These are phyloP conservation scores for Cathartes aura DNA, from an alignment of 2,113 vertebrate genomes.

Conservation along the genomic window DNA sequence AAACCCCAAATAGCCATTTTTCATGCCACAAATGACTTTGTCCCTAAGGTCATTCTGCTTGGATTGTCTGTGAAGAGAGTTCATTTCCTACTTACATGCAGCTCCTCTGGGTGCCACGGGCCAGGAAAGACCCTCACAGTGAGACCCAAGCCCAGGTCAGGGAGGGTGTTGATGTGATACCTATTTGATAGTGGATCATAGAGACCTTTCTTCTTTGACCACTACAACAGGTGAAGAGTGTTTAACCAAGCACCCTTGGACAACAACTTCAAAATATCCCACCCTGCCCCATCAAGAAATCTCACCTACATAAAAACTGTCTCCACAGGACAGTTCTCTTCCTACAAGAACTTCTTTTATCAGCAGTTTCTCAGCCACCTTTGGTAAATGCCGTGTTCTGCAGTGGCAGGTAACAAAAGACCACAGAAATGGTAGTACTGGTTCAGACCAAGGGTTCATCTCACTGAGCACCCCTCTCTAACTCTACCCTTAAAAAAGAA, in stretches of 20 bases:
- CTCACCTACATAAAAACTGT: background rate
- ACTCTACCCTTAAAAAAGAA: background rate
- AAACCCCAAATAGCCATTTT: background rate
- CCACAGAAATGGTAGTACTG: background rate
- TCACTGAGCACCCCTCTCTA: background rate
- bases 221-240: background rate
- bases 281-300: background rate
- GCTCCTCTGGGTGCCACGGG: rapidly evolving
- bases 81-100: background rate
- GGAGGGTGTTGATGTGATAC: background rate
- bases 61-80: background rate
- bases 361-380: background rate
- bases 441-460: background rate
- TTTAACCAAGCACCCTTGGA: background rate
- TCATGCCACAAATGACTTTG: background rate
- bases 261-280: background rate
- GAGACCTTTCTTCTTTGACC: background rate
- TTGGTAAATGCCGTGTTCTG: background rate
- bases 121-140: background rate
- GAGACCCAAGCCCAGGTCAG: background rate
- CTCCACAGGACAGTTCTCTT: background rate
- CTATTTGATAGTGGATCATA: background rate
- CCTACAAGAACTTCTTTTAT: background rate
- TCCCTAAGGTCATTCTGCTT: background rate
- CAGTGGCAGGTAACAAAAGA: background rate